phyloP scores from a whole-genome alignment of 2,888 invertebrate species.

The Coelinius sp. region DNA sequence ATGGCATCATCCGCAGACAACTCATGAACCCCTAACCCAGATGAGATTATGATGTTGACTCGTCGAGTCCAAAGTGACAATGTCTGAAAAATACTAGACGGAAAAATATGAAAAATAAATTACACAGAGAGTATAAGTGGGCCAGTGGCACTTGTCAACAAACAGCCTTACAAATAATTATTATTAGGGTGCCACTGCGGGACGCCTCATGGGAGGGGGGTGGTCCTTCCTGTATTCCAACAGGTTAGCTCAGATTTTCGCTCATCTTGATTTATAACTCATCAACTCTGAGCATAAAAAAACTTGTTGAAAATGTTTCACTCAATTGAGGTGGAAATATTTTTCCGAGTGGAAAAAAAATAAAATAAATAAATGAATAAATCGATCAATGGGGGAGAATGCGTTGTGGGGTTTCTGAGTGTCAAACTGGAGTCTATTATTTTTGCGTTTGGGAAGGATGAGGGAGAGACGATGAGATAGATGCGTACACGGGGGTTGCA shows the following conservation, averaged over 20 bases:
- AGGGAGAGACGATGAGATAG: constrained; percentile 43
- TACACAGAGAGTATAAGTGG: constrained; percentile 25
- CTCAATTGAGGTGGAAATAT: constrained; percentile 11
- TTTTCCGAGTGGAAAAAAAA: neutral
- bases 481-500: constrained; percentile 49
- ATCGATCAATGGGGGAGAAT: constrained; percentile 24
- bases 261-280: constrained; percentile 22
- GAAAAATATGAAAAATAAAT: constrained; percentile 24
- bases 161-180: constrained; percentile 4
- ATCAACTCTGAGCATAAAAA: neutral
- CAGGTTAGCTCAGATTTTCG: constrained; percentile 5
- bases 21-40: neutral
- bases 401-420: constrained; percentile 9
- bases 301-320: constrained; percentile 10
- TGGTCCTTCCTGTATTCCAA: neutral
- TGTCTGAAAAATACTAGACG: neutral
- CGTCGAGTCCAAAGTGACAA: neutral
- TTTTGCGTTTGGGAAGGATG: constrained; percentile 51
- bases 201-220: constrained; percentile 8
- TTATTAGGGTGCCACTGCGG: constrained; percentile 9
- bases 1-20: neutral
- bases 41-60: constrained; percentile 4
- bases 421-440: constrained; percentile 56
- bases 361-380: neutral
- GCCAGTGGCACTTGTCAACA: constrained; percentile 14